Conservation (phyloP, 2,113 vertebrate genomes). For the Apteryx mantelli region DNA sequence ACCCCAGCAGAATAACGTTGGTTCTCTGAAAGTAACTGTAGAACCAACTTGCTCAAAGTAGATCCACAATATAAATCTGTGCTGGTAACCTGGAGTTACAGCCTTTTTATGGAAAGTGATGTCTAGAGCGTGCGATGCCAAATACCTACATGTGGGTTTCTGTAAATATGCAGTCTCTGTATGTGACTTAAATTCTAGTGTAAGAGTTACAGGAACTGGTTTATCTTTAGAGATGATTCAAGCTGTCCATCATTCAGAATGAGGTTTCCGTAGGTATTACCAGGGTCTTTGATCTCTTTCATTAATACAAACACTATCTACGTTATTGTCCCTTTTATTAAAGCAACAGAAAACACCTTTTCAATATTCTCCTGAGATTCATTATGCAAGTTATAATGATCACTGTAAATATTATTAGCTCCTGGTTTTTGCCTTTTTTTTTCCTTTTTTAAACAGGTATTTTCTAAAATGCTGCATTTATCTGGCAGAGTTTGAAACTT, state of each 20-base stretch:
- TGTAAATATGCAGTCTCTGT: background rate
- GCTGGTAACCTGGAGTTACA: background rate
- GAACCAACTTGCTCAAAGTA: background rate
- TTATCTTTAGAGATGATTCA: background rate
- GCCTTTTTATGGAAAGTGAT: background rate
- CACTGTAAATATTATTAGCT: background rate
- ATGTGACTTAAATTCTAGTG: background rate
- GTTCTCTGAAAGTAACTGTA: background rate
- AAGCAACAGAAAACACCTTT: background rate
- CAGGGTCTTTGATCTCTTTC: background rate
- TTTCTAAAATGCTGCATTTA: constrained; percentile 90
- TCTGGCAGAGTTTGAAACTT: constrained; percentile 88
- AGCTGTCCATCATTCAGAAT: background rate
- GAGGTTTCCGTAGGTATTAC: background rate
- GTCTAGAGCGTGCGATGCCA: background rate
- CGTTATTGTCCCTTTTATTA: background rate
- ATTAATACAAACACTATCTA: background rate
- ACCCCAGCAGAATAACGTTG: background rate
- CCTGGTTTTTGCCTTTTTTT: background rate
- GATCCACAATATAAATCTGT: background rate
- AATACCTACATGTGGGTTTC: background rate
- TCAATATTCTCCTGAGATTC: background rate
- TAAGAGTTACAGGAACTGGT: background rate
- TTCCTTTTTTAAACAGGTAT: constrained; percentile 76
- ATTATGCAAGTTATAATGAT: background rate